Conservation (phyloP, 2,888 invertebrate species). For the Cosmopolites sordidus region DNA sequence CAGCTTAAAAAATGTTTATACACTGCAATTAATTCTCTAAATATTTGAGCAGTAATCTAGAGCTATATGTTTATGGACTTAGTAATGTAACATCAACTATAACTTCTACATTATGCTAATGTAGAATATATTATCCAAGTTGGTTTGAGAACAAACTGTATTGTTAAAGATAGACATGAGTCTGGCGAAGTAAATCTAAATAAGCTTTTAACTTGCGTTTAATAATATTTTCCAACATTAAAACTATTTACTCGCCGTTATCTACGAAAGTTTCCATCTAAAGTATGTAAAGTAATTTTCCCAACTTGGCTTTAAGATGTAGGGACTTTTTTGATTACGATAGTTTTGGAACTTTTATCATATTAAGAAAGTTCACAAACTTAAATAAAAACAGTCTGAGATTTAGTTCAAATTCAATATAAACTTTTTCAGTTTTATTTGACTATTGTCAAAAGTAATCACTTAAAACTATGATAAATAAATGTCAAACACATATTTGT, state of each 20-base stretch:
- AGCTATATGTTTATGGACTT: too few species aligned
- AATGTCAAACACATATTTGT: too few species aligned
- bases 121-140: too few species aligned
- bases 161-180: too few species aligned
- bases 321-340: neutral
- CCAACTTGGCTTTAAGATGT: neutral
- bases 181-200: neutral
- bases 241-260: neutral
- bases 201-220: neutral
- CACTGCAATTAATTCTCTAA: too few species aligned
- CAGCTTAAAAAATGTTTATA: too few species aligned
- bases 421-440: neutral
- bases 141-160: too few species aligned
- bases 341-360: conserved; percentile 11
- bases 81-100: too few species aligned
- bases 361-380: conserved; percentile 6
- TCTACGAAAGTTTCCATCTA: conserved; percentile 1
- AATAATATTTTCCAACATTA: conserved; percentile 1
- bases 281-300: conserved; percentile 1
- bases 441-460: too few species aligned
- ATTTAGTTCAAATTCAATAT: neutral
- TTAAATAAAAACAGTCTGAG: neutral
- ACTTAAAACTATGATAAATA: too few species aligned
- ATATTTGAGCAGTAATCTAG: too few species aligned
- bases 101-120: too few species aligned